Evolutionary conservation across 2,888 invertebrate species (phyloP).

Genomic region (Bellardia pandia): DNA sequence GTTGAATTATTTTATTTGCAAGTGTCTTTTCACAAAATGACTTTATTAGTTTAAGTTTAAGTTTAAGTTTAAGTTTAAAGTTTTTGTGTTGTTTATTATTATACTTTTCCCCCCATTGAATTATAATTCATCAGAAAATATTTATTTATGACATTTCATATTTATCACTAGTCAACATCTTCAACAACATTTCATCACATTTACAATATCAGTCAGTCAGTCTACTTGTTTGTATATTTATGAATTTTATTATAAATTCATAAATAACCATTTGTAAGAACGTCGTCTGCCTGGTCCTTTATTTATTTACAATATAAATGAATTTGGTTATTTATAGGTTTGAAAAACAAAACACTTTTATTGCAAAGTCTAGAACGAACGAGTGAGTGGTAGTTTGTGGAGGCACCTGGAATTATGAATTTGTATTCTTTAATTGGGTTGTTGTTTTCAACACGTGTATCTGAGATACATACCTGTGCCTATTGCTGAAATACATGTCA

Average conservation of each 20-base stretch:
- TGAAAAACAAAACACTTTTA: constrained; percentile 3
- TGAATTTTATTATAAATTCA: constrained; percentile 51
- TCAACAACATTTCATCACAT: constrained; percentile 48
- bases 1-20: not conserved
- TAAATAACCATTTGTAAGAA: constrained; percentile 28
- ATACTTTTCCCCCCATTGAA: not conserved
- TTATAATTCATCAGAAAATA: constrained; percentile 47
- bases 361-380: not conserved
- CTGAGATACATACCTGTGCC: not conserved
- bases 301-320: constrained; percentile 26
- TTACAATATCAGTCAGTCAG: constrained; percentile 13
- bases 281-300: not conserved
- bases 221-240: constrained; percentile 14
- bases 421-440: not conserved
- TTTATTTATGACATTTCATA: constrained; percentile 69
- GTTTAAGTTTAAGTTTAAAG: not conserved
- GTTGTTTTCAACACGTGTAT: not conserved
- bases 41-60: constrained; percentile 14
- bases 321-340: constrained; percentile 13
- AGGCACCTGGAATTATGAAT: constrained; percentile 49
- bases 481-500: not conserved
- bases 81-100: not conserved
- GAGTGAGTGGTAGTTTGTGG: not conserved
- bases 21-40: not conserved
- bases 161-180: constrained; percentile 59